A percentile compares a stretch with the other conserved stretches of the same genome.
Conservation (phyloP, 2,888 invertebrate species). For the Merodon equestris region DNA sequence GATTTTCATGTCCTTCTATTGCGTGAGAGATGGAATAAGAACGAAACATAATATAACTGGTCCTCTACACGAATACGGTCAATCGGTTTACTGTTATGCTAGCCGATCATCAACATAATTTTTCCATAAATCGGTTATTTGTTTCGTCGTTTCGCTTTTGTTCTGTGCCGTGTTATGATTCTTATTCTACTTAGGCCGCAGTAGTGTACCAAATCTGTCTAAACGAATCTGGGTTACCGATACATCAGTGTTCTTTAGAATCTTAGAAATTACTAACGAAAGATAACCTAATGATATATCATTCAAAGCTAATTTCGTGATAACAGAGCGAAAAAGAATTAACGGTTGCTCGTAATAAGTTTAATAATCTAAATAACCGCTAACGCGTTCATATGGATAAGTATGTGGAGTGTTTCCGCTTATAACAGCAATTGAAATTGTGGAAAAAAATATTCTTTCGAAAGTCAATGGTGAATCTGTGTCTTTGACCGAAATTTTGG, state of each 20-base stretch:
- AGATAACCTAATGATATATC: not conserved
- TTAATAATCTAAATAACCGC: not conserved
- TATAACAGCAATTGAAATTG: not conserved
- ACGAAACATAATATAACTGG: constrained; percentile 20
- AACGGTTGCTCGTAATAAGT: constrained; percentile 14
- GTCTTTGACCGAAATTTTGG: constrained; percentile 24
- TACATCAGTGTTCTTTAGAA: constrained; percentile 14
- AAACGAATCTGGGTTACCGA: constrained; percentile 4
- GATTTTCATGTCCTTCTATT: constrained; percentile 19
- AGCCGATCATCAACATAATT: constrained; percentile 34
- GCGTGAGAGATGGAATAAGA: not conserved
- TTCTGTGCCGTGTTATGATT: constrained; percentile 7
- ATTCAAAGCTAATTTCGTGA: constrained; percentile 17
- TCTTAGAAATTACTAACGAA: not conserved
- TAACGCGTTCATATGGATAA: not conserved
- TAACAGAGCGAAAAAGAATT: too few relatives aligned
- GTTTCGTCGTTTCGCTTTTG: constrained; percentile 9
- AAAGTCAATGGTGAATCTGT: not conserved
- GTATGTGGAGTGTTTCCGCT: not conserved
- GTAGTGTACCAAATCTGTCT: constrained; percentile 4
- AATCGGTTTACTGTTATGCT: constrained; percentile 60
- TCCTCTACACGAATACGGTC: constrained; percentile 58
- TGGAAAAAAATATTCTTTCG: not conserved
- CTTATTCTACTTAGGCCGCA: constrained; percentile 2
- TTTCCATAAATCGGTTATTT: constrained; percentile 49